Evolutionary conservation across 2,113 vertebrate genomes (phyloP), one percentile per base, ranked within the genome.

Genomic region (Melanerpes formicivorus): DNA sequence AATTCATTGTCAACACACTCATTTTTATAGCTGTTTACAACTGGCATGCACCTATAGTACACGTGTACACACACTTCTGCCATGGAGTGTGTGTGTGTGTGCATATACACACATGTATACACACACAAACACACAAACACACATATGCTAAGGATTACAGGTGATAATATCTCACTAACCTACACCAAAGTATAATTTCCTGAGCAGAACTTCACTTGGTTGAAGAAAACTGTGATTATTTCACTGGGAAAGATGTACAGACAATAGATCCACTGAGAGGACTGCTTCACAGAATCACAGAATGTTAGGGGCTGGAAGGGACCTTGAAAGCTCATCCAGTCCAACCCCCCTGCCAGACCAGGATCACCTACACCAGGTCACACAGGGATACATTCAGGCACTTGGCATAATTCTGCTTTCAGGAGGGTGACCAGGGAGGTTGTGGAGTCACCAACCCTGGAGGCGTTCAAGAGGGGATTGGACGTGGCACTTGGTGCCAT

Each of bases 1-100:
- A 88, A 85, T 93, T 93, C 84, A 80, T 89, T 94, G 89, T 93
- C 90, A 87, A 93, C 78, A 92, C 48, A 77, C 48, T 91, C 69
- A 83, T 91, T 91, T 27, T 83, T 69, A 64, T 65, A 86, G 79
- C 86, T 90, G 85, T 88, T 95, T 94, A 88, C 73, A 84, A 40
- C 83, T 78, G 90, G 80, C 73, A 88, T 3, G 1, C 48, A 67
- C 37, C 58, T 59, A 30, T 10, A 30, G 60, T 54, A 78, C 25
- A 11, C 83, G 80, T 7, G 17, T n/a, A 71, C 26, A 69, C 72
- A 83, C 26, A 67, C 27, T 34, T 74, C 73, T 88, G 54, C 75
- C 85, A 72, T 60, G 48, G 80, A 37, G 34, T 69, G 18, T 50
- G 48, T 50, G 19, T 50, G 46, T 48, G 46, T 48, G 46, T 48